These are phyloP conservation scores for Catharus ustulatus DNA, from an alignment of 2,797 vertebrate genomes.

Conservation along the genomic window DNA sequence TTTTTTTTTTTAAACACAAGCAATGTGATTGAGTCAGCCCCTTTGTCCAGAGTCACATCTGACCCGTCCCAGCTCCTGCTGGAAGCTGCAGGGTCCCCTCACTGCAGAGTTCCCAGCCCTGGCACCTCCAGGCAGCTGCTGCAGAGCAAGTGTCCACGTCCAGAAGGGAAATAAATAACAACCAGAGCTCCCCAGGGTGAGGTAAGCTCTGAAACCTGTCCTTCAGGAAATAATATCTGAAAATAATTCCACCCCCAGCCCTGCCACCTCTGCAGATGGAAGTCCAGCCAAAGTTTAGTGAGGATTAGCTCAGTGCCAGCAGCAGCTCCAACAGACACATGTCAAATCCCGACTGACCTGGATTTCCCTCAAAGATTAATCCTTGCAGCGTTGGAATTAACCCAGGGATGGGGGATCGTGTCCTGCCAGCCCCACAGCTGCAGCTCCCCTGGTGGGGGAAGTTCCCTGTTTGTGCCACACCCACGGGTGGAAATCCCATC, in stretches of 20 bases:
- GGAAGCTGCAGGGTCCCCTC: not conserved
- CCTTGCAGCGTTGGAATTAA: not conserved
- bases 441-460: rapidly evolving
- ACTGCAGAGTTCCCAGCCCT: rapidly evolving
- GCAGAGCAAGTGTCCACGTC: not conserved
- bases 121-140: rapidly evolving
- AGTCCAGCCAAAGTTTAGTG: not conserved
- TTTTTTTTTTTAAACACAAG: rapidly evolving
- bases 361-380: constrained; percentile 35
- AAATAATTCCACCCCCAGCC: rapidly evolving
- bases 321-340: constrained; percentile 27
- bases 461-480: not conserved
- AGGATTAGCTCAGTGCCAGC: constrained; percentile 31
- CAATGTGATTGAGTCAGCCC: rapidly evolving
- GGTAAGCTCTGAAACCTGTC: not conserved
- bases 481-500: rapidly evolving
- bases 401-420: not conserved
- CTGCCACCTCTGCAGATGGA: not conserved
- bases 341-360: constrained; percentile 41
- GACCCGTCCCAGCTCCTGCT: rapidly evolving
- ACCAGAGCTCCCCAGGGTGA: rapidly evolving
- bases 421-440: rapidly evolving
- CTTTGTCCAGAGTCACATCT: rapidly evolving
- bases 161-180: not conserved
- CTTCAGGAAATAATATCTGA: not conserved